Conservation (phyloP, 2,113 vertebrate genomes). For the Hepsetus odoe region DNA sequence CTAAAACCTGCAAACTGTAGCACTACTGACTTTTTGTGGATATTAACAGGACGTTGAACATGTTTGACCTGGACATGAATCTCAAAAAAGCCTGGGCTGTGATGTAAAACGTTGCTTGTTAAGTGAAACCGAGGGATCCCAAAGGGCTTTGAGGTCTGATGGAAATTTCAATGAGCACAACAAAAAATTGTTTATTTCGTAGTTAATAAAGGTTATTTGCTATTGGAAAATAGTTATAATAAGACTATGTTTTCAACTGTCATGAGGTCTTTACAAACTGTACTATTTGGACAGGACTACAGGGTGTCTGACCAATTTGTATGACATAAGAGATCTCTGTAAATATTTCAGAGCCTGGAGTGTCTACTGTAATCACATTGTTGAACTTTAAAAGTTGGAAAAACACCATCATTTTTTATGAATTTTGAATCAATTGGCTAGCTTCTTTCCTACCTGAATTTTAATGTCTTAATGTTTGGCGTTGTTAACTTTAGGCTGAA, state of each 20-base stretch:
- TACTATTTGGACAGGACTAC: not conserved
- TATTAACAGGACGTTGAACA: conserved; percentile 32
- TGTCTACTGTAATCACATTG: no score
- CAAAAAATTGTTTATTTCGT: conserved; percentile 58
- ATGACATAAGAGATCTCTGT: no score
- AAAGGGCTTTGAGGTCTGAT: conserved; percentile 59
- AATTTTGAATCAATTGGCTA: no score
- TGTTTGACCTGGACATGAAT: conserved; percentile 24
- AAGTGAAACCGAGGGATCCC: conserved; percentile 38
- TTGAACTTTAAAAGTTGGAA: no score
- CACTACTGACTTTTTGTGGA: conserved; percentile 50
- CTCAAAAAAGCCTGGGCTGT: conserved; percentile 39
- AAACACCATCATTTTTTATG: no score
- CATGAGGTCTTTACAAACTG: not conserved
- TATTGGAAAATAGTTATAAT: conserved; percentile 2
- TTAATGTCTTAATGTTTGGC: no score
- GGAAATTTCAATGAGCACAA: conserved; percentile 64
- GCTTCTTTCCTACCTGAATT: no score
- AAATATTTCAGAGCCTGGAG: no score
- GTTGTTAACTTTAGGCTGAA: no score
- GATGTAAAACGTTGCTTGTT: conserved; percentile 9
- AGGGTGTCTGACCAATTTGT: no score
- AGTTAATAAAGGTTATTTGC: conserved; percentile 49
- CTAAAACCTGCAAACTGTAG: conserved; percentile 55
- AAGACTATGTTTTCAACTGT: conserved; percentile 1